Evolutionary conservation across 1,140 invertebrate species (phyloP), one percentile per base, ranked within the genome.

Genomic region (Matsumurasca onukii): DNA sequence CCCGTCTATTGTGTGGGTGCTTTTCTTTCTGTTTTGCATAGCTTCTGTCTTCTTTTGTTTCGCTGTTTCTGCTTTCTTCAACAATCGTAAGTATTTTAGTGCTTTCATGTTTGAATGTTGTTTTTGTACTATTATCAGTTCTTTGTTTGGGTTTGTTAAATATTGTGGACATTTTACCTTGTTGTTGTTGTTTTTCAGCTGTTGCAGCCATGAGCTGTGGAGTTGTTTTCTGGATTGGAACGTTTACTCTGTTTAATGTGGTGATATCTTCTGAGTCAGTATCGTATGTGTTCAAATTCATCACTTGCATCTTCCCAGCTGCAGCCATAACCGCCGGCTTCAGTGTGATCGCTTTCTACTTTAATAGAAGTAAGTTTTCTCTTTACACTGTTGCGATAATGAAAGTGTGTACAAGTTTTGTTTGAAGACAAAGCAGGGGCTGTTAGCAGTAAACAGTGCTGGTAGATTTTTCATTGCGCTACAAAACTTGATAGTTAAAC

Each of bases 21-120:
- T 39, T 39, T 39, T 9, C 17, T 39, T 39, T 39, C 34, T 39
- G 5, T 89, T 39, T 39, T 39, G 34, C 34, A 17, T 39, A 5
- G 34, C 34, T 17, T 39, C 34, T 9, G 5, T 39, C 5, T 9
- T 39, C 34, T 39, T 39, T 39, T 39, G 34, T 39, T 39, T 39
- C 17, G 34, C 34, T 9, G 17, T 39, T 17, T 9, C 34, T 39
- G 34, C 34, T 39, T 5, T 39, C 5, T 39, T 39, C 34, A 39
- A 39, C 17, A 39, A 39, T 17, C 34, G 34, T 39, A 39, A 39
- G 34, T 39, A 9, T 39, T 39, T 17, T 39, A 39, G 34, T 39
- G 5, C 17, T 39, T 39, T 9, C 34, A 9, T 5, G 34, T 39
- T 9, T 39, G 5, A 39, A 39, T 9, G 5, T 17, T 39, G 34